These are phyloP conservation scores for Cerceris rybyensis DNA, from an alignment of 2,888 invertebrate species.

Conservation along the genomic window DNA sequence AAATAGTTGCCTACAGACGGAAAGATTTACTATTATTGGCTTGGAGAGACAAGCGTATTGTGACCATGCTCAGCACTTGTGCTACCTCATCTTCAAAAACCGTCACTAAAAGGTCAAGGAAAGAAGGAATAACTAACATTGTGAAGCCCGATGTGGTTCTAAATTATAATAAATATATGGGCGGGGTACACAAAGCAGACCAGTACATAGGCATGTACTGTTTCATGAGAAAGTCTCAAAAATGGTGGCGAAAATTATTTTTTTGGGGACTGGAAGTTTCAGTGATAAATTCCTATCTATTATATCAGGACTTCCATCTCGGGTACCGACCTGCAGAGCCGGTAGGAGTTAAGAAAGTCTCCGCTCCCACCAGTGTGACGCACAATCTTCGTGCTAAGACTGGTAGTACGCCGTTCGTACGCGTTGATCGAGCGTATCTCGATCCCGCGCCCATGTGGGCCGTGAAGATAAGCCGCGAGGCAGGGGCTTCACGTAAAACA, in stretches of 20 bases:
- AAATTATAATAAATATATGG: constrained; percentile 30
- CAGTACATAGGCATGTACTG: constrained; percentile 33
- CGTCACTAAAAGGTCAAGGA: constrained; percentile 30
- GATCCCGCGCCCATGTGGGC: too few relatives aligned
- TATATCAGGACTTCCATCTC: constrained; percentile 30
- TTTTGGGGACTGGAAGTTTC: constrained; percentile 25
- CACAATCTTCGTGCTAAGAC: too few relatives aligned
- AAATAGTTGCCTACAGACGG: constrained; percentile 29
- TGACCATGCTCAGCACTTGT: constrained; percentile 38
- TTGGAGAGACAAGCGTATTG: constrained; percentile 43
- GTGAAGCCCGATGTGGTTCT: constrained; percentile 31
- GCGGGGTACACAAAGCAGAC: constrained; percentile 19
- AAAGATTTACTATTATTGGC: constrained; percentile 33
- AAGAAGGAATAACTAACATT: constrained; percentile 32
- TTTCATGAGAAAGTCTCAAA: constrained; percentile 38
- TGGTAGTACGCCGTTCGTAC: too few relatives aligned
- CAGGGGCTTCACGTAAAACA: too few relatives aligned
- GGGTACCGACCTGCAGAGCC: too few relatives aligned
- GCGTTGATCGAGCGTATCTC: too few relatives aligned
- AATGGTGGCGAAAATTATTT: constrained; percentile 66
- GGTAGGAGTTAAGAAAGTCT: too few relatives aligned
- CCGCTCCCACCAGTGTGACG: too few relatives aligned
- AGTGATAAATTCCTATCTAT: constrained; percentile 36
- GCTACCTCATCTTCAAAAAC: constrained; percentile 30
- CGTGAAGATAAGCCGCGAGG: too few relatives aligned